Conservation (phyloP, 2,888 invertebrate species). For the Agrotis ipsilon region DNA sequence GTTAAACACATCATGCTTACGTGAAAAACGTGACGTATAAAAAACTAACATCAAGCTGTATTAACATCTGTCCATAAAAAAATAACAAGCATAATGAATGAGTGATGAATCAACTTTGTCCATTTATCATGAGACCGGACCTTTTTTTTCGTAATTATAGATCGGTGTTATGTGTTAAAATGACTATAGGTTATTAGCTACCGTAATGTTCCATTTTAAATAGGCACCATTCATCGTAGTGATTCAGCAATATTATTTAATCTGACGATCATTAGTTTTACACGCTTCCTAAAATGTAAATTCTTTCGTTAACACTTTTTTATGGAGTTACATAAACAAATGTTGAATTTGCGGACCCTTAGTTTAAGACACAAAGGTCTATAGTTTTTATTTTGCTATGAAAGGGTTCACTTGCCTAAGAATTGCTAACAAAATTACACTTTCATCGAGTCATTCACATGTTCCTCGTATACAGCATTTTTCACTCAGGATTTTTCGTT, state of each 20-base stretch:
- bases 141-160: conserved; percentile 57
- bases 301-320: neutral
- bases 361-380: neutral
- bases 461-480: conserved; percentile 10
- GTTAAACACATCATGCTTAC: conserved; percentile 9
- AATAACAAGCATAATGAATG: conserved; percentile 34
- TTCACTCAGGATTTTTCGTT: neutral
- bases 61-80: conserved; percentile 58
- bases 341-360: conserved; percentile 1
- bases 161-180: conserved; percentile 49
- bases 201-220: conserved; percentile 49
- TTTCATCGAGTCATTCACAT: conserved; percentile 5
- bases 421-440: conserved; percentile 40
- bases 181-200: conserved; percentile 57
- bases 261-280: conserved; percentile 7
- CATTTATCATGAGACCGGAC: conserved; percentile 55
- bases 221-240: conserved; percentile 37
- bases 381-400: conserved; percentile 22
- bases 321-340: neutral
- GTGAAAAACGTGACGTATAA: conserved; percentile 14
- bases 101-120: conserved; percentile 52
- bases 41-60: conserved; percentile 37
- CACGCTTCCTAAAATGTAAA: conserved; percentile 4
- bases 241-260: conserved; percentile 26
- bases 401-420: conserved; percentile 4